Percentiles rank a stretch among this genome's conserved stretches.
Conservation (phyloP, 1,140 invertebrate species). For the Cryptotermes secundus region DNA sequence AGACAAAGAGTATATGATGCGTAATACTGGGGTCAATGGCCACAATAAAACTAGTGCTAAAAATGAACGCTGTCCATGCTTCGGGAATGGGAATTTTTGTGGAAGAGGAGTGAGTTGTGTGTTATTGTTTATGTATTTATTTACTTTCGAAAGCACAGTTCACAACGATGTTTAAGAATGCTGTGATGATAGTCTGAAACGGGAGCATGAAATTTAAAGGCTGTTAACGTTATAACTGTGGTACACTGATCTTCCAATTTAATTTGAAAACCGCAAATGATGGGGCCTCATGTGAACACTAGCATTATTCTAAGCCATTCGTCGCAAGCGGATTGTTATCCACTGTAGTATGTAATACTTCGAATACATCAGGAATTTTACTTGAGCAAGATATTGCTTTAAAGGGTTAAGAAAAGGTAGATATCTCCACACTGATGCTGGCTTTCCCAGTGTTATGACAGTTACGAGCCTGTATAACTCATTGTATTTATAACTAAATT, state of each 20-base stretch:
- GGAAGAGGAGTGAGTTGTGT: background rate
- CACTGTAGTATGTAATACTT: background rate
- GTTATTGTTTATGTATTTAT: background rate
- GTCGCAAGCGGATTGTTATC: background rate
- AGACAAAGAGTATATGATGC: background rate
- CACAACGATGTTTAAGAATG: background rate
- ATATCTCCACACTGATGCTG: background rate
- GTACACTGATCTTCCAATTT: background rate
- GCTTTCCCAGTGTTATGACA: background rate
- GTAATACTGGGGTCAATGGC: background rate
- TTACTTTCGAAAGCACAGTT: background rate
- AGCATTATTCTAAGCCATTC: background rate
- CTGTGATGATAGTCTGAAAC: background rate
- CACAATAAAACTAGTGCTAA: background rate
- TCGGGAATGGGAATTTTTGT: background rate
- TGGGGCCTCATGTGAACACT: background rate
- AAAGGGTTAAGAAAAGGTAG: background rate
- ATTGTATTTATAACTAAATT: background rate
- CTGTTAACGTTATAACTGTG: background rate
- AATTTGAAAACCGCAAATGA: background rate
- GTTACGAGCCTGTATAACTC: background rate
- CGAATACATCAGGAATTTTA: background rate
- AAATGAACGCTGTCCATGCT: background rate
- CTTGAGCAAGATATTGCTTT: background rate
- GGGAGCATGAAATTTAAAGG: background rate